Percentiles rank a stretch among this genome's conserved stretches.
phyloP scores from a whole-genome alignment of 2,888 invertebrate genomes.

The Ctena decussata region DNA sequence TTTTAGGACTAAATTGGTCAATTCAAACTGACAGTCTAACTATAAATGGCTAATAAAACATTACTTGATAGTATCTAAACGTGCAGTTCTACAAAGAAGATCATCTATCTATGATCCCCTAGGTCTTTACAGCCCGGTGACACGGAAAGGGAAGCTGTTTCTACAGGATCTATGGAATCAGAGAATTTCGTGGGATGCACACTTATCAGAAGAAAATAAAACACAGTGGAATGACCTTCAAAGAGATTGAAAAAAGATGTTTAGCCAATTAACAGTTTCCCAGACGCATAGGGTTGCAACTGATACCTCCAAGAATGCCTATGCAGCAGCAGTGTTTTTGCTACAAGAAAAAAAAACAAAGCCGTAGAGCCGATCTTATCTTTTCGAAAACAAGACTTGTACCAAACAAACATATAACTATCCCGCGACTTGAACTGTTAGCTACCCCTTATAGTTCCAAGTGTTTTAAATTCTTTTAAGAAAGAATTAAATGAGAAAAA shows the following conservation, averaged over 20 bases:
- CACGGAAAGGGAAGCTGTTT: neutral
- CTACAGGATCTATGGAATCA: neutral
- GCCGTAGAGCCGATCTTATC: neutral
- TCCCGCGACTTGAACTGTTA: too few species aligned
- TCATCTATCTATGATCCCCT: neutral
- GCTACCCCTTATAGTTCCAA: too few species aligned
- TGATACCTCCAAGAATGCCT: neutral
- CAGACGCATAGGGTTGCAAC: neutral
- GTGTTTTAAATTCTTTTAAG: too few species aligned
- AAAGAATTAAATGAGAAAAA: too few species aligned
- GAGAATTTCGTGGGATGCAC: neutral
- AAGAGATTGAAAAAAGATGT: neutral
- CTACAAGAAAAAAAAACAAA: neutral
- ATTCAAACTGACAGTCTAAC: conserved; percentile 4
- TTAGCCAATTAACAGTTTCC: neutral
- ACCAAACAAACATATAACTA: too few species aligned
- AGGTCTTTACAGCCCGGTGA: neutral
- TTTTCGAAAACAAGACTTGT: neutral
- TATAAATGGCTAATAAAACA: neutral
- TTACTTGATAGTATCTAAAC: neutral
- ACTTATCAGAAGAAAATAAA: conserved; percentile 4
- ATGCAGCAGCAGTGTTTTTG: neutral
- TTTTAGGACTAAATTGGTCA: conserved; percentile 17
- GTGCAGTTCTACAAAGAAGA: neutral
- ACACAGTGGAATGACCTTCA: neutral